These are phyloP conservation scores for Calephelis nemesis DNA, from an alignment of 1,140 invertebrate species.

Conservation along the genomic window DNA sequence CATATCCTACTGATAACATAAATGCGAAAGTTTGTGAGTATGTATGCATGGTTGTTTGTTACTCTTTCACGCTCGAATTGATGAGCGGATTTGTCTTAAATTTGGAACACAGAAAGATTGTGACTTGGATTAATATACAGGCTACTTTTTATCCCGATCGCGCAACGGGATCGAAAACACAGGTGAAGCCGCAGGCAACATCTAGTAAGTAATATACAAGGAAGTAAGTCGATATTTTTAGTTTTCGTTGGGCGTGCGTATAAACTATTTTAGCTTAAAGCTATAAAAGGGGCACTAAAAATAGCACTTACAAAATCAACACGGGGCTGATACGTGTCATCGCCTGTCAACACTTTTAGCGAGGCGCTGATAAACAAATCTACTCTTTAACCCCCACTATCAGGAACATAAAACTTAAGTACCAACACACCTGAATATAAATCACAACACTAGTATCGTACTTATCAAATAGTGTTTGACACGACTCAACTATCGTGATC, in stretches of 20 bases:
- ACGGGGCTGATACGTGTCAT: slow-evolving; percentile 59
- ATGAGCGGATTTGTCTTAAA: too few species aligned
- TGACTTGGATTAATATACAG: too few species aligned
- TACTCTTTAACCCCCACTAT: slow-evolving; percentile 48
- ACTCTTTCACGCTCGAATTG: too few species aligned
- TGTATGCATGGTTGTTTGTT: too few species aligned
- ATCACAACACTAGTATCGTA: slow-evolving; percentile 62
- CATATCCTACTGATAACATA: too few species aligned
- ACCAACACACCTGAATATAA: slow-evolving; percentile 70
- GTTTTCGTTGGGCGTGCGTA: background rate
- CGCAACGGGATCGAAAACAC: too few species aligned
- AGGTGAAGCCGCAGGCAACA: too few species aligned
- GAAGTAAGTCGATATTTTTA: too few species aligned
- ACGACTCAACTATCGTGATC: slow-evolving; percentile 56
- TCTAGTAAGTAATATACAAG: background rate
- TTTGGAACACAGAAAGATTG: too few species aligned
- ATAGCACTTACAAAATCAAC: slow-evolving; percentile 69
- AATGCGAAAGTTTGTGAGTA: too few species aligned
- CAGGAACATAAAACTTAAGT: slow-evolving; percentile 71
- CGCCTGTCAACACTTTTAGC: slow-evolving; percentile 47
- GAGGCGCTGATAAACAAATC: slow-evolving; percentile 19
- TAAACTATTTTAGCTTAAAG: slow-evolving; percentile 32
- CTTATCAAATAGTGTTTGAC: slow-evolving; percentile 69
- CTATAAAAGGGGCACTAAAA: slow-evolving; percentile 67
- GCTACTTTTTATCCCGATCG: too few species aligned